A percentile compares a stretch with the other conserved stretches of the same genome.
Conservation (phyloP, 2,888 invertebrate genomes). For the Tholera decimalis region DNA sequence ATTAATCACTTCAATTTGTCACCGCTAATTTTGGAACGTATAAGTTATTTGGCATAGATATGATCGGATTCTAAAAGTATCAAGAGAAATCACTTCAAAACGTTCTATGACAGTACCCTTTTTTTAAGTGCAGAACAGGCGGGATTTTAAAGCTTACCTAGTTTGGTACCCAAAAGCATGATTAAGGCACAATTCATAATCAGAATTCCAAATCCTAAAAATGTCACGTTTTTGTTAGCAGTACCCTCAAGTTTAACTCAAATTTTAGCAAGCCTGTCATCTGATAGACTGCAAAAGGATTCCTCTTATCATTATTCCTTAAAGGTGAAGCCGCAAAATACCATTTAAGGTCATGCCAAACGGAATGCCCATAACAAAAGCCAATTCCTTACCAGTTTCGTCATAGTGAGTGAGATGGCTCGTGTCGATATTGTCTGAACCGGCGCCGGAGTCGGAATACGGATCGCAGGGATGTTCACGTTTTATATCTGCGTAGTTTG, state of each 20-base stretch:
- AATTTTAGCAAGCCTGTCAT: conserved; percentile 31
- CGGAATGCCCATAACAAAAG: conserved; percentile 53
- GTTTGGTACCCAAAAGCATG: neutral
- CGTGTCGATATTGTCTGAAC: conserved; percentile 74
- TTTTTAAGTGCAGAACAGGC: neutral
- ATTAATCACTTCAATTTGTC: conserved; percentile 42
- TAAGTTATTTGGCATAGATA: neutral
- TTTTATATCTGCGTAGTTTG: conserved; percentile 86
- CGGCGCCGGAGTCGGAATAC: conserved; percentile 78
- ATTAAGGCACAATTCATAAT: neutral
- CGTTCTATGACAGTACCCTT: neutral
- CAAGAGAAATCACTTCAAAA: neutral
- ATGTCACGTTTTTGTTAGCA: conserved; percentile 4
- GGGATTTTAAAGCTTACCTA: conserved; percentile 12
- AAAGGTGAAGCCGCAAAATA: conserved; percentile 51
- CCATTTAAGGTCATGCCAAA: conserved; percentile 44
- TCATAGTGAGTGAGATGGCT: conserved; percentile 74
- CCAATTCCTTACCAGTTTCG: conserved; percentile 81
- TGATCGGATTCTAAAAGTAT: neutral
- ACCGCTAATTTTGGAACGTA: conserved; percentile 20
- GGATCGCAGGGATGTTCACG: conserved; percentile 83
- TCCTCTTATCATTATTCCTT: conserved; percentile 35
- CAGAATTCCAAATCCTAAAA: neutral
- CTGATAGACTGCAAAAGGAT: conserved; percentile 42
- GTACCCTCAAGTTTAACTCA: neutral